Evolutionary conservation across 2,113 vertebrate genomes (phyloP).

Genomic region (Ceyx melanurus): DNA sequence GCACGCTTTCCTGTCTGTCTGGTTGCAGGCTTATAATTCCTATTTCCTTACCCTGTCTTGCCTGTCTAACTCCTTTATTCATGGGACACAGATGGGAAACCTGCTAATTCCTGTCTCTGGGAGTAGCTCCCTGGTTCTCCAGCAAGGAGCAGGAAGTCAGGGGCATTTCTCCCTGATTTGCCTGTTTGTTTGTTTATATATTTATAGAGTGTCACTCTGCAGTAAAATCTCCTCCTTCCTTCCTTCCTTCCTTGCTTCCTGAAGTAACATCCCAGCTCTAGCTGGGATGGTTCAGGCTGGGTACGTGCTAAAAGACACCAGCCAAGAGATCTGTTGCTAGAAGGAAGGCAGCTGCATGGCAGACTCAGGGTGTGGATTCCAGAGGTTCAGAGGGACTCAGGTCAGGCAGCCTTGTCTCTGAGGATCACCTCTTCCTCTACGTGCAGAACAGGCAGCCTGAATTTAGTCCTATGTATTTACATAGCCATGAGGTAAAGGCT

Average conservation of each 20-base stretch:
- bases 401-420: not conserved
- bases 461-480: not conserved
- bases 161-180: not conserved
- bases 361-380: not conserved
- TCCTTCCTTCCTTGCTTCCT: not conserved
- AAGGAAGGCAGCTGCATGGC: not conserved
- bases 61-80: not conserved
- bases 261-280: not conserved
- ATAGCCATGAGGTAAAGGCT: not conserved
- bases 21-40: not conserved
- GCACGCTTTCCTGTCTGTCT: not conserved
- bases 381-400: not conserved
- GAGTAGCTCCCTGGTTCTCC: not conserved
- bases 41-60: conserved; percentile 1
- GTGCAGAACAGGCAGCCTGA: not conserved
- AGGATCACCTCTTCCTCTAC: not conserved
- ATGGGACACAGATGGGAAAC: not conserved
- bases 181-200: conserved; percentile 8
- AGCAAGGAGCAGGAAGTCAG: not conserved
- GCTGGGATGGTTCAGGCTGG: not conserved
- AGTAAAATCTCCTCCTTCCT: not conserved
- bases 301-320: not conserved
- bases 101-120: not conserved
- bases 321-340: not conserved
- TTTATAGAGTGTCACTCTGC: not conserved